Base-by-base conservation (phyloP, 1,140 invertebrate genomes). In the Propsilocerus akamusi region DNA sequence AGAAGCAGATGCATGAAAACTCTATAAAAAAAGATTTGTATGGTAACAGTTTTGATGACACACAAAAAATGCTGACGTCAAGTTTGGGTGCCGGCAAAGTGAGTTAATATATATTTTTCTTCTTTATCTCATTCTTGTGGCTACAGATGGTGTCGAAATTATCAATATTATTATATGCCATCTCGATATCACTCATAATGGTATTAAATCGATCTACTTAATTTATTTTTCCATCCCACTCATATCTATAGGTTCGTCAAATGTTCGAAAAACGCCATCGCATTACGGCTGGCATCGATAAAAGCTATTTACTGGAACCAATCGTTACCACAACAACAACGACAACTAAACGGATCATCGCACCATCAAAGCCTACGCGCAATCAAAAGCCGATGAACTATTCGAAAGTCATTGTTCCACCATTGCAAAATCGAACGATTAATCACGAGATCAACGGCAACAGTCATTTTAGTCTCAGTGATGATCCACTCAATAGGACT, bases 281-380 rank as follows among this genome's bases (percentile, higher is more conserved):
- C 50, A 72, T 70, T n/a, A 75, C 73, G 47, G 73, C 73, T 5
- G 83, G 84, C 25, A 81, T 85, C 54, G 83, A 88, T 67, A 80
- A 81, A 51, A 83, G 81, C 59, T 82, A 87, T 65, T 83, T 82
- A 0, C 64, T 88, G 12, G 80, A 86, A 57, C 84, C 84, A n/a
- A 65, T 67, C 49, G 57, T 37, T 55, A 25, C 56, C 66, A 64
- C 54, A 65, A 61, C 53, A 65, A 65, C 53, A 46, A 46, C 24
- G 25, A 26, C 49, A 50, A 46, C 12, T 48, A 46, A 37, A 4
- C 32, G 41, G 11, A 23, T 32, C 14, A 32, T 30, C 14, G 20
- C 17, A 32, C 28, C 28, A 30, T 41, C 34, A 6, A 41, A 41
- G 22, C 5, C 4, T 7, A 22, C 17, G 1, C 34, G 34, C 5